A percentile compares a stretch with the other conserved stretches of the same genome.
phyloP scores from a whole-genome alignment of 2,797 vertebrate genomes.

The Rhynchotus rufescens region DNA sequence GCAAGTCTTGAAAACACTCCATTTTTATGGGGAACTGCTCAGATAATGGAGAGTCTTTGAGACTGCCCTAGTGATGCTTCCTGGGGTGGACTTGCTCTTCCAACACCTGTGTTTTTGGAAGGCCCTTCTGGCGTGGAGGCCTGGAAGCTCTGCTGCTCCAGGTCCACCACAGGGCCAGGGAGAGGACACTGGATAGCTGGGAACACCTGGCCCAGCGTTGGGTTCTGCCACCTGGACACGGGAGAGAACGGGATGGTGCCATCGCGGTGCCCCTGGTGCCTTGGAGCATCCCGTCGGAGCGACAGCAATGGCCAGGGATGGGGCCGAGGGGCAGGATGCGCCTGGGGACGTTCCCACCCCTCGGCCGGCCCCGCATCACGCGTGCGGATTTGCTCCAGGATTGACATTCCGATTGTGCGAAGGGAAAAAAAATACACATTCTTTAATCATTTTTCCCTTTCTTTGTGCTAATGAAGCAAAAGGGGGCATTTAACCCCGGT shows the following conservation, averaged over 20 bases:
- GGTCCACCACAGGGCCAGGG: background rate
- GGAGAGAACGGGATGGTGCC: background rate
- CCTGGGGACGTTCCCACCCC: too few relatives aligned
- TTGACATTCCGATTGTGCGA: background rate
- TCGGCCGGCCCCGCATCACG: background rate
- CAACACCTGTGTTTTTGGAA: background rate
- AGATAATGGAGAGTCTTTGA: background rate
- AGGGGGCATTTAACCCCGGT: slow-evolving; percentile 18
- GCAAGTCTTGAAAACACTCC: background rate
- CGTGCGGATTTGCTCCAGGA: background rate
- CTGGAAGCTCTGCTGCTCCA: too few relatives aligned
- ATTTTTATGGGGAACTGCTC: background rate
- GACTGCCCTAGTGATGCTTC: background rate
- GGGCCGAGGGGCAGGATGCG: too few relatives aligned
- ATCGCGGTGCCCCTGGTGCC: too few relatives aligned
- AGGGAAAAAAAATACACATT: background rate
- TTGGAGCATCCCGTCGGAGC: too few relatives aligned
- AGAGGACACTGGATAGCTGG: background rate
- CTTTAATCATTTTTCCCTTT: background rate
- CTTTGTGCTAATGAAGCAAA: slow-evolving; percentile 29
- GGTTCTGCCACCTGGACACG: background rate
- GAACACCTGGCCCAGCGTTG: background rate
- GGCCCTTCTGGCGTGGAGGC: background rate
- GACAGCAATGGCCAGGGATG: too few relatives aligned
- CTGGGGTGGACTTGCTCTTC: background rate